Conservation (phyloP, 1,140 invertebrate genomes). For the Pseudoatta argentina region DNA sequence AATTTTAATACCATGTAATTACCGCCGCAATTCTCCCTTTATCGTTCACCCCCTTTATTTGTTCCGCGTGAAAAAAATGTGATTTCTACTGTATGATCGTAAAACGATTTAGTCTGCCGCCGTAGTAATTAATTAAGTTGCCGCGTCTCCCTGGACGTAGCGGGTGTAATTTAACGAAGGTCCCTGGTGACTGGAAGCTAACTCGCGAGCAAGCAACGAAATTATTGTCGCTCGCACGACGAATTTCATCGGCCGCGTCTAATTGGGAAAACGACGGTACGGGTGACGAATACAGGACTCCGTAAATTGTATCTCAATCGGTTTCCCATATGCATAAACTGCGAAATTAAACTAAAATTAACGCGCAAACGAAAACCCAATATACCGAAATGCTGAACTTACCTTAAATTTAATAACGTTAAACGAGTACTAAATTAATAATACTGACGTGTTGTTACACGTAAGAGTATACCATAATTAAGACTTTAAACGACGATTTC, state of each 20-base stretch:
- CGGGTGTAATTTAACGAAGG: conserved; percentile 58
- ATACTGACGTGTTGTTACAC: neutral
- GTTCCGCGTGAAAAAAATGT: neutral
- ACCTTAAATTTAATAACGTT: conserved; percentile 17
- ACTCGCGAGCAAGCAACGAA: conserved; percentile 55
- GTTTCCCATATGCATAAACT: conserved; percentile 59
- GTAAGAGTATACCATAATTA: neutral
- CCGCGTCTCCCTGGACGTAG: conserved; percentile 42
- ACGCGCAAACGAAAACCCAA: conserved; percentile 31
- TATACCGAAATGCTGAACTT: conserved; percentile 30
- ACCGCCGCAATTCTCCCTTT: neutral
- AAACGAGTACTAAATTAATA: conserved; percentile 32
- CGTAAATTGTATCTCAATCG: conserved; percentile 53
- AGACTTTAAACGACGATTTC: neutral
- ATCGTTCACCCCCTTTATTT: neutral
- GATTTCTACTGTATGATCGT: conserved; percentile 36
- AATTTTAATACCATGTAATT: conserved; percentile 48
- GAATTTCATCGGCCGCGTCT: conserved; percentile 61
- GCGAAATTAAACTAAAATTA: conserved; percentile 49
- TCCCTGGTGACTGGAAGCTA: conserved; percentile 42
- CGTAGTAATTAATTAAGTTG: conserved; percentile 54
- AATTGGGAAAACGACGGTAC: conserved; percentile 56
- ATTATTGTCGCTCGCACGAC: conserved; percentile 61
- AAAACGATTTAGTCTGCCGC: conserved; percentile 47
- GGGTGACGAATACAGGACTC: conserved; percentile 32